Evolutionary conservation across 2,797 vertebrate genomes (phyloP).

Genomic region (Chaetodon trifasciatus): DNA sequence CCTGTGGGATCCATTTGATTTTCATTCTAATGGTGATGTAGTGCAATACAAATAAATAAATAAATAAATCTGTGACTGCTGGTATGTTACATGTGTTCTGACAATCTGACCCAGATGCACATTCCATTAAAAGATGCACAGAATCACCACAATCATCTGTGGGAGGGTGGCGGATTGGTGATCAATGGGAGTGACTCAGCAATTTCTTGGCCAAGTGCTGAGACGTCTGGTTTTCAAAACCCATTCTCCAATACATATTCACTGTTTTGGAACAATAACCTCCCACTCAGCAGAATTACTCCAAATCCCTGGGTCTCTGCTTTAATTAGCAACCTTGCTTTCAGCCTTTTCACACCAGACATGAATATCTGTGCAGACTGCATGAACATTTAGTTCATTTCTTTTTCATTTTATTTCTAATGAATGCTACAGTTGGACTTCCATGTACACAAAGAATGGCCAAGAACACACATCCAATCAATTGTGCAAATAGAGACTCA

Average conservation of each 20-base stretch:
- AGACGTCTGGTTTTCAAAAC: constrained; percentile 25
- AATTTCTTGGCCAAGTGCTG: constrained; percentile 51
- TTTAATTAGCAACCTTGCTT: constrained; percentile 27
- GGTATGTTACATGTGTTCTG: background rate
- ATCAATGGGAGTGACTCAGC: constrained; percentile 54
- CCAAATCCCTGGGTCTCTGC: constrained; percentile 16
- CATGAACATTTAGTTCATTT: background rate
- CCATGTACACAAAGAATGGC: background rate
- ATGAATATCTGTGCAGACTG: background rate
- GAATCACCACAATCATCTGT: constrained; percentile 12
- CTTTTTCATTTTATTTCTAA: constrained; percentile 1
- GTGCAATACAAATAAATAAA: background rate
- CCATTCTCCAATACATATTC: constrained; percentile 20
- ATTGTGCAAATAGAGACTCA: constrained; percentile 1
- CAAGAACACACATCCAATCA: background rate
- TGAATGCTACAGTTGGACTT: background rate
- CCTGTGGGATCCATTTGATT: background rate
- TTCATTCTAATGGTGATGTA: background rate
- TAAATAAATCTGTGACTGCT: background rate
- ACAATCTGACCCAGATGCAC: background rate
- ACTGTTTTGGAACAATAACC: constrained; percentile 40
- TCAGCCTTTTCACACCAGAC: background rate
- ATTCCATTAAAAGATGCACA: constrained; percentile 12
- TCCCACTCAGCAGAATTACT: constrained; percentile 36
- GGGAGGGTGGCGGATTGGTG: background rate